Percentiles rank a stretch among this genome's conserved stretches.
These are phyloP conservation scores for Euleptes europaea DNA, from an alignment of 2,113 vertebrate genomes.

Conservation along the genomic window DNA sequence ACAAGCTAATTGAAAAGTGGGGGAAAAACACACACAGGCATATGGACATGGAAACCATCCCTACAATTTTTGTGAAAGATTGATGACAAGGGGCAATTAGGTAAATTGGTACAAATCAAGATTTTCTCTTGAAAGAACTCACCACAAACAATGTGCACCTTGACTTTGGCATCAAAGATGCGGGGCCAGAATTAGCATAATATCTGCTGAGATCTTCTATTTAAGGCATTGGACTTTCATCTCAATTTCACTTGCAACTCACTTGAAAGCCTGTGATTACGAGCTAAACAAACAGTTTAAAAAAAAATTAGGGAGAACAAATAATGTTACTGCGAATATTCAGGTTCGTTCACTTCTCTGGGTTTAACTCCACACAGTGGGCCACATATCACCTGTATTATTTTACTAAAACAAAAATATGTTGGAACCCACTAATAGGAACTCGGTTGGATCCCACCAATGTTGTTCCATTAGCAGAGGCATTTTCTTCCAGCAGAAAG, in stretches of 20 bases:
- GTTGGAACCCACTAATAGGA: not conserved
- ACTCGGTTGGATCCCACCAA: too few relatives aligned
- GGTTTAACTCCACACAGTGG: not conserved
- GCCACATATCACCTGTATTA: not conserved
- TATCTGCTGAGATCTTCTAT: conserved; percentile 17
- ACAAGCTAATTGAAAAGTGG: conserved; percentile 6
- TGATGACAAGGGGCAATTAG: conserved; percentile 28
- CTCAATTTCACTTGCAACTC: not conserved
- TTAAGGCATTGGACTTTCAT: conserved; percentile 12
- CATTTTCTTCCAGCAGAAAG: too few relatives aligned
- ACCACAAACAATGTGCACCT: conserved; percentile 4
- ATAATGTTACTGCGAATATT: not conserved
- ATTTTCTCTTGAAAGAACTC: conserved; percentile 13
- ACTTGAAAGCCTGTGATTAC: conserved; percentile 29
- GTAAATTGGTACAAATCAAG: conserved; percentile 21
- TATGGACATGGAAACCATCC: conserved; percentile 26
- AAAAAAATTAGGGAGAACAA: not conserved
- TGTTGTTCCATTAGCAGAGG: too few relatives aligned
- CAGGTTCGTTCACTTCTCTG: not conserved
- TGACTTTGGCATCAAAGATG: conserved; percentile 14
- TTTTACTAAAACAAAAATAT: not conserved
- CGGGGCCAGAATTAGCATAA: not conserved
- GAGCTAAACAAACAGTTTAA: not conserved
- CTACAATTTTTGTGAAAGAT: conserved; percentile 13
- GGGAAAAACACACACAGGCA: not conserved